These are phyloP conservation scores for Melanostoma scalare DNA, from an alignment of 2,888 invertebrate species.

Conservation along the genomic window DNA sequence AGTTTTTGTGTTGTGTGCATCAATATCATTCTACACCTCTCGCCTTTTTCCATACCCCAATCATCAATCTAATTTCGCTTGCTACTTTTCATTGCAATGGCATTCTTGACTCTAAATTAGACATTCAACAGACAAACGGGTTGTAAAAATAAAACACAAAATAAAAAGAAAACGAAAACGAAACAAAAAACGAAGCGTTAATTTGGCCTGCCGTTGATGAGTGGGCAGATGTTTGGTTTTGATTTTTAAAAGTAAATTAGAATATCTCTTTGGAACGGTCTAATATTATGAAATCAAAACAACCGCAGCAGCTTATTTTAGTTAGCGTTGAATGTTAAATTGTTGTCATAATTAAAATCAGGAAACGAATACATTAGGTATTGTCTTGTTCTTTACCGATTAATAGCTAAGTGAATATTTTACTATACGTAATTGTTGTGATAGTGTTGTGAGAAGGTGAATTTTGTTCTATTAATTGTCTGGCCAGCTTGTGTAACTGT, in stretches of 20 bases:
- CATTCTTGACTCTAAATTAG: conserved; percentile 68
- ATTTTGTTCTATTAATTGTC: too few species aligned
- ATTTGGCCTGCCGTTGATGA: conserved; percentile 40
- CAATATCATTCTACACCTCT: conserved; percentile 18
- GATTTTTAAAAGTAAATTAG: conserved; percentile 28
- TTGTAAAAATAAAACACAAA: conserved; percentile 22
- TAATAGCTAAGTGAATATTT: too few species aligned
- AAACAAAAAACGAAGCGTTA: conserved; percentile 17
- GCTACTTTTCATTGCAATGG: conserved; percentile 52
- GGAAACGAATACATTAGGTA: background rate
- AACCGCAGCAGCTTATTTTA: conserved; percentile 10
- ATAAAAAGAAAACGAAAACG: conserved; percentile 14
- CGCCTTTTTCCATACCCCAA: conserved; percentile 15
- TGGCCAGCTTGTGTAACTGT: too few species aligned
- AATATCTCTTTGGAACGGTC: conserved; percentile 22
- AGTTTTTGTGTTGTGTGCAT: conserved; percentile 33
- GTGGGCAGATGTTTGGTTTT: conserved; percentile 60
- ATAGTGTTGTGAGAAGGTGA: too few species aligned
- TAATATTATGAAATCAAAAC: conserved; percentile 40
- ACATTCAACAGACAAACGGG: conserved; percentile 64
- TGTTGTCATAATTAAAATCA: conserved; percentile 30
- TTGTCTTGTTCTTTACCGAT: background rate
- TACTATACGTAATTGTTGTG: too few species aligned
- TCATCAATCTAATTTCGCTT: conserved; percentile 65
- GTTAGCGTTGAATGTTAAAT: conserved; percentile 12